A percentile compares a stretch with the other conserved stretches of the same genome.
Conservation (phyloP, 2,113 vertebrate species). For the Tilapia sparmanii region DNA sequence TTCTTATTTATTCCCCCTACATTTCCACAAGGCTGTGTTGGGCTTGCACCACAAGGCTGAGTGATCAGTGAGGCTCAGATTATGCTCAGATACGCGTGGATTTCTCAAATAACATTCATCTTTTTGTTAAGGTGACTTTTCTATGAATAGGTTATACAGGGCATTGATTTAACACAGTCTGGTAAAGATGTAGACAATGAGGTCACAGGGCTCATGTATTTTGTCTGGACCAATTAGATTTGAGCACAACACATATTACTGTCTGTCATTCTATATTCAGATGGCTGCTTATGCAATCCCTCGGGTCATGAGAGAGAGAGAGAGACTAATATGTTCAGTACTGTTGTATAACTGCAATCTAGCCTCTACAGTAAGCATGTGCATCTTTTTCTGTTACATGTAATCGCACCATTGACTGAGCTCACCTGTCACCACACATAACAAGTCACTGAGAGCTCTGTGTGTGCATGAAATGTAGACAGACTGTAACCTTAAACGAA, state of each 20-base stretch:
- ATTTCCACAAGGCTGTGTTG: neutral
- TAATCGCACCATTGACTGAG: slow-evolving; percentile 8
- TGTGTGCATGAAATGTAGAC: slow-evolving; percentile 20
- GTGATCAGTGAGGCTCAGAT: neutral
- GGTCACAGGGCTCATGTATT: neutral
- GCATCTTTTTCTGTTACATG: slow-evolving; percentile 10
- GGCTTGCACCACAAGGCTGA: neutral
- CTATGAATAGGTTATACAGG: neutral
- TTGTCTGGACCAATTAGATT: slow-evolving; percentile 14
- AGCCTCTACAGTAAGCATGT: slow-evolving; percentile 22
- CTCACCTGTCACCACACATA: slow-evolving; percentile 15
- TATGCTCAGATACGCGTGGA: accelerated
- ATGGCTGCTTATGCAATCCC: slow-evolving; percentile 50
- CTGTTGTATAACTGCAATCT: slow-evolving; percentile 41
- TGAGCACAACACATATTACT: slow-evolving; percentile 9
- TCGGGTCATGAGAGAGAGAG: slow-evolving; percentile 7
- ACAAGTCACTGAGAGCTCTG: neutral
- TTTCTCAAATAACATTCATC: neutral
- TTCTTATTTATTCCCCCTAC: neutral
- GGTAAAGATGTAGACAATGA: neutral
- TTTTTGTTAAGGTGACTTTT: neutral
- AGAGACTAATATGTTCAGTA: neutral
- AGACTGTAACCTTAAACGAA: slow-evolving; percentile 40
- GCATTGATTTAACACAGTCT: neutral
- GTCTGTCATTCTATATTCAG: slow-evolving; percentile 42